phyloP scores from a whole-genome alignment of 2,888 invertebrate species.

The Cephalotes varians region DNA sequence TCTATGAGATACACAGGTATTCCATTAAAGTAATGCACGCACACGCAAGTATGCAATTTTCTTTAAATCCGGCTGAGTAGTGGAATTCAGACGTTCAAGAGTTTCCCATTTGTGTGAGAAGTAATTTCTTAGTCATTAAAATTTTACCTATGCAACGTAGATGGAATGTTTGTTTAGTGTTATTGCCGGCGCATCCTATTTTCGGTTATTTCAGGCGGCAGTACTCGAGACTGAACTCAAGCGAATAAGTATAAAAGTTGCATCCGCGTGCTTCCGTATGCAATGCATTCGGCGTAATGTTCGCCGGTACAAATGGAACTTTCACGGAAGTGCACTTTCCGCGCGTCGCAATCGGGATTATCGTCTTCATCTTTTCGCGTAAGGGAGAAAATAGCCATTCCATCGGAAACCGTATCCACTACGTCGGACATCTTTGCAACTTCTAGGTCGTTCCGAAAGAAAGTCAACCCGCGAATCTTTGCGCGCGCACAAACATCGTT shows the following conservation, averaged over 20 bases:
- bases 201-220: constrained; percentile 41
- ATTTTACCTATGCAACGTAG: constrained; percentile 43
- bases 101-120: constrained; percentile 8
- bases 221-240: constrained; percentile 53
- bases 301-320: constrained; percentile 69
- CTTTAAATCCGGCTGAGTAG: constrained; percentile 3
- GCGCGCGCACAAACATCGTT: constrained; percentile 3
- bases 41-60: neutral
- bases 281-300: constrained; percentile 71
- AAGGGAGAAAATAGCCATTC: constrained; percentile 33
- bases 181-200: constrained; percentile 41
- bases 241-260: constrained; percentile 67
- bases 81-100: neutral
- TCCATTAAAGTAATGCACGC: neutral
- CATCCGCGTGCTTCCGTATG: constrained; percentile 67
- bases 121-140: constrained; percentile 42
- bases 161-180: constrained; percentile 41
- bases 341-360: constrained; percentile 57
- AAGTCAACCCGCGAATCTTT: constrained; percentile 11
- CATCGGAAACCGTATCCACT: constrained; percentile 42
- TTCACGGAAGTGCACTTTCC: constrained; percentile 61
- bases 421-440: constrained; percentile 58
- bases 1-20: neutral
- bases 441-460: constrained; percentile 24
- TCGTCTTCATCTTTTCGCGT: constrained; percentile 65